phyloP scores from a whole-genome alignment of 2,797 vertebrate genomes.

The Potorous gilbertii region DNA sequence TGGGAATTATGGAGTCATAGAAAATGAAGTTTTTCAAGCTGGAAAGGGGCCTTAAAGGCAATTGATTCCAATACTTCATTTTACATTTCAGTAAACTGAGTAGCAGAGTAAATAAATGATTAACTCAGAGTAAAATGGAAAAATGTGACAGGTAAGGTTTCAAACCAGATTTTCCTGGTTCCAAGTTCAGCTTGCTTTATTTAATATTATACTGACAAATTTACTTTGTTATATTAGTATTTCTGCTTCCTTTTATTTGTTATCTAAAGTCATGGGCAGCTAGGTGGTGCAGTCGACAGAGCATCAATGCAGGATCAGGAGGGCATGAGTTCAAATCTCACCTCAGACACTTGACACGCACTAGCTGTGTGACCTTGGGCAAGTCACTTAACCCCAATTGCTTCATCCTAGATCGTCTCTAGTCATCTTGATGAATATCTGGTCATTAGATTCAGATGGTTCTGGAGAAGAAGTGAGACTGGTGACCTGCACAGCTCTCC shows the following conservation, averaged over 20 bases:
- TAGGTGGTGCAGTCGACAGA: too few relatives aligned
- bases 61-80: neutral
- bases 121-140: neutral
- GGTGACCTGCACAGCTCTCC: too few relatives aligned
- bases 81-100: neutral
- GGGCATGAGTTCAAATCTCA: too few relatives aligned
- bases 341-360: too few relatives aligned
- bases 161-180: neutral
- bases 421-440: too few relatives aligned
- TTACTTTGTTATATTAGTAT: neutral
- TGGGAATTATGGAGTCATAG: neutral
- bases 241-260: neutral
- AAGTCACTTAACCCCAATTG: too few relatives aligned
- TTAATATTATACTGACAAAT: neutral
- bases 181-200: neutral
- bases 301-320: too few relatives aligned
- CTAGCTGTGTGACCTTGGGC: too few relatives aligned
- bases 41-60: neutral
- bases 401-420: too few relatives aligned
- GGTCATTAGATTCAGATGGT: too few relatives aligned
- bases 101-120: neutral
- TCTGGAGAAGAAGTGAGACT: too few relatives aligned
- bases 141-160: neutral
- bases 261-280: neutral
- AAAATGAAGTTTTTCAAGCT: neutral